Conservation (phyloP, 1,140 invertebrate genomes). For the Cyclargus thomasi region DNA sequence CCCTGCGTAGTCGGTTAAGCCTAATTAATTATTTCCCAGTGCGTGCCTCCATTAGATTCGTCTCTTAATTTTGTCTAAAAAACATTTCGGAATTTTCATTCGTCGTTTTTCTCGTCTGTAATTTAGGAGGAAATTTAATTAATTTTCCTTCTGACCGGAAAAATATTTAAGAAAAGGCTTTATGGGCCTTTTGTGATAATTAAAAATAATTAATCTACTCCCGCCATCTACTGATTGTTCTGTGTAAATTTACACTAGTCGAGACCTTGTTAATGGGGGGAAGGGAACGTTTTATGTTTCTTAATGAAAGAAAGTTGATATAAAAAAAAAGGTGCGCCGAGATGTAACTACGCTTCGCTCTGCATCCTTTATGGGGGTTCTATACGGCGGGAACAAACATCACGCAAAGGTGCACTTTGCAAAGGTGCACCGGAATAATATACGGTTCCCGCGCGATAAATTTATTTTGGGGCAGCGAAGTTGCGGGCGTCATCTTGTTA, state of each 20-base stretch:
- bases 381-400: no score
- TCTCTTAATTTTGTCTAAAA: slow-evolving; percentile 11
- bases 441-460: no score
- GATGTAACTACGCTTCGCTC: no score
- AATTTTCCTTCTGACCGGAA: slow-evolving; percentile 10
- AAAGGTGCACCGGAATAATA: no score
- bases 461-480: no score
- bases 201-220: slow-evolving; percentile 13
- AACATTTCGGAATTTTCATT: neutral
- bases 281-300: no score
- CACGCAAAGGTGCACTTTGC: no score
- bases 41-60: neutral
- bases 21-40: slow-evolving; percentile 9
- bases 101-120: slow-evolving; percentile 2
- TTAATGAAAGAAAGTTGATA: no score
- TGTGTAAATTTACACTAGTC: neutral
- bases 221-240: neutral
- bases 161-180: neutral
- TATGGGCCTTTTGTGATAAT: slow-evolving; percentile 1
- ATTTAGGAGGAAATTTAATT: slow-evolving; percentile 8
- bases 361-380: no score
- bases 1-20: neutral
- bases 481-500: no score
- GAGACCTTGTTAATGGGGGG: no score
- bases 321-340: no score